Evolutionary conservation across 2,797 vertebrate genomes (phyloP).

Genomic region (Xyrichtys novacula): DNA sequence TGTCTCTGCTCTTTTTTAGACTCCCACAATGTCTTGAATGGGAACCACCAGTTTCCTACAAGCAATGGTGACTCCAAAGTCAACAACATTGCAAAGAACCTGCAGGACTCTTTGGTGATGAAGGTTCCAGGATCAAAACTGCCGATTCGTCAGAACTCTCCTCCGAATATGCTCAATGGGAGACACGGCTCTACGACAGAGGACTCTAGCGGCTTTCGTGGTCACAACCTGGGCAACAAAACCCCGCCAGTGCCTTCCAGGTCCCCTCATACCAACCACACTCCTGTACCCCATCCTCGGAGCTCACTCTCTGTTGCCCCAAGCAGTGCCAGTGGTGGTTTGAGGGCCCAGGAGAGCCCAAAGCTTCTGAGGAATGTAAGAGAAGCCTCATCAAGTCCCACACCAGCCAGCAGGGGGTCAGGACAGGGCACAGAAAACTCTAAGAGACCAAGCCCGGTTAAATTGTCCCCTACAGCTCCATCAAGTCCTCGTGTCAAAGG

Average conservation of each 20-base stretch:
- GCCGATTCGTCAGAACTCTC: slow-evolving; percentile 59
- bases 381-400: slow-evolving; percentile 79
- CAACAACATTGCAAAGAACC: slow-evolving; percentile 89
- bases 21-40: slow-evolving; percentile 83
- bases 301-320: slow-evolving; percentile 68
- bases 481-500: slow-evolving; percentile 78
- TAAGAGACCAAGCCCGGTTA: slow-evolving; percentile 63
- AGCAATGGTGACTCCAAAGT: slow-evolving; percentile 78
- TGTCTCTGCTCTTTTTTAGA: slow-evolving; percentile 77
- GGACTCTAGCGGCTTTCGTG: slow-evolving; percentile 80
- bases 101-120: slow-evolving; percentile 90
- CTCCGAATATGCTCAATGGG: slow-evolving; percentile 85
- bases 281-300: slow-evolving; percentile 80
- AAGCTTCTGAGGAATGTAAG: slow-evolving; percentile 69
- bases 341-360: slow-evolving; percentile 75
- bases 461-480: slow-evolving; percentile 72
- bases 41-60: slow-evolving; percentile 76
- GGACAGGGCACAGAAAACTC: slow-evolving; percentile 71
- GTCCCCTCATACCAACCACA: slow-evolving; percentile 81
- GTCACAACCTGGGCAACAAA: slow-evolving; percentile 76
- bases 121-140: slow-evolving; percentile 76
- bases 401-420: slow-evolving; percentile 60
- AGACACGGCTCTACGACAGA: slow-evolving; percentile 79
- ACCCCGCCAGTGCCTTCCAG: slow-evolving; percentile 84
- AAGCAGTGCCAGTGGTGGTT: slow-evolving; percentile 36